Evolutionary conservation across 2,113 vertebrate genomes (phyloP).

Genomic region (Calypte anna): DNA sequence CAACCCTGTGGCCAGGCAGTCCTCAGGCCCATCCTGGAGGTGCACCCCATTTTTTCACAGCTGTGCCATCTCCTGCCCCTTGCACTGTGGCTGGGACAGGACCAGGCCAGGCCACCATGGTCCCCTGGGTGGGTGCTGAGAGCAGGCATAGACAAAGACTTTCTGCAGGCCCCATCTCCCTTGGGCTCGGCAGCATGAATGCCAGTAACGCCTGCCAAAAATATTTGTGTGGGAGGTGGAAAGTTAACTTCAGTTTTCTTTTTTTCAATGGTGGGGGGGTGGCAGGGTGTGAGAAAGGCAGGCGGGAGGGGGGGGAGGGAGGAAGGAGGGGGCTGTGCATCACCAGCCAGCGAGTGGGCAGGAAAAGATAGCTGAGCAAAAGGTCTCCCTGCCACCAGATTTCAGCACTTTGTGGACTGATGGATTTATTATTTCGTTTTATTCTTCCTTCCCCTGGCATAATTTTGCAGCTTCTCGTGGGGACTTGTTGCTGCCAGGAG

Average conservation of each 20-base stretch:
- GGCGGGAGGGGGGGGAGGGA: neutral
- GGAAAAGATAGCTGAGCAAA: neutral
- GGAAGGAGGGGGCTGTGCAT: neutral
- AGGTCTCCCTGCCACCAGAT: neutral
- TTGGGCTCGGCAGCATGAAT: slow-evolving; percentile 49
- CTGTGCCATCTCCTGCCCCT: neutral
- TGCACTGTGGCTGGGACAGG: fast-evolving
- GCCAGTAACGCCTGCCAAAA: slow-evolving; percentile 72
- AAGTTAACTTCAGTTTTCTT: slow-evolving; percentile 79
- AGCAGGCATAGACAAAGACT: slow-evolving; percentile 23
- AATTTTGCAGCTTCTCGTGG: neutral
- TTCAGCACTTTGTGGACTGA: slow-evolving; percentile 3
- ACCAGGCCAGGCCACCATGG: fast-evolving
- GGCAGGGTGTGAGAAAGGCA: slow-evolving; percentile 51
- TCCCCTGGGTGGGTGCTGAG: neutral
- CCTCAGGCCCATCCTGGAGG: neutral
- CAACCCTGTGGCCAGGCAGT: fast-evolving
- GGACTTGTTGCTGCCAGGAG: neutral
- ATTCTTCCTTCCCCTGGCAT: neutral
- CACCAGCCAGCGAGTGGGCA: slow-evolving; percentile 1
- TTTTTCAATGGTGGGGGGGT: slow-evolving; percentile 41
- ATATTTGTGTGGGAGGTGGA: slow-evolving; percentile 81
- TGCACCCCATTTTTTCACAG: neutral
- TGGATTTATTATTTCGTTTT: neutral
- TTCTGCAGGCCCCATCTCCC: slow-evolving; percentile 47